Evolutionary conservation across 2,113 vertebrate genomes (phyloP), one percentile per base, ranked within the genome.

Genomic region (Cettia cetti): DNA sequence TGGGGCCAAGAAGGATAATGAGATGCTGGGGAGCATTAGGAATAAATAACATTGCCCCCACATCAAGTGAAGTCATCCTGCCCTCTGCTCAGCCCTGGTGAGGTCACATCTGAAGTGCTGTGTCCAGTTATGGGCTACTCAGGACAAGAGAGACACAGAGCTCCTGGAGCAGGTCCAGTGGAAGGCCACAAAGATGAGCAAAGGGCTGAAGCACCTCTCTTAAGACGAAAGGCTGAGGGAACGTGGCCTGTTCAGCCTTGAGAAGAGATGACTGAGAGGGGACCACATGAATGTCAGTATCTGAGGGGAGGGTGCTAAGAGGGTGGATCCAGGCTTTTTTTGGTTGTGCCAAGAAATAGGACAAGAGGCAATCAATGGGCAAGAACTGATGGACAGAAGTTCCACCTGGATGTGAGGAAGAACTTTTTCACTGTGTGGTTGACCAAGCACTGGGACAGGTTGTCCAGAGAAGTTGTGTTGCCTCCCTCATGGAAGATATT

Each of bases 261-360:
- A 82, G 30, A 54, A 69, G 35, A 76, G 30, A 47, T 5, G 4
- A 4, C n/a, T 13, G n/a, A 61, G 40, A 54, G 11, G 14, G 6
- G 40, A 61, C 22, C n/a, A 69, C 40, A 61, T 15, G 3, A 54
- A 18, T 47, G 11, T 15, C 21, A 66, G 24, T 15, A 76, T 54
- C 30, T 82, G 21, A 27, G 47, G 15, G 26, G 17, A 53, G 13
- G 13, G 24, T 45, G n/a, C 9, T 45, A 60, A 47, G 53, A n/a
- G 14, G 30, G 21, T 30, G 60, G 22, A 74, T 15, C 19, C 52
- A 74, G 44, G 52, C 33, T 52, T 22, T 81, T 23, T 45, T 82
- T 5, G 0, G 33, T 60, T 30, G 24, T 75, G 28, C 33, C 0
- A 0, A 30, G 16, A 39, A 75, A 40, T 4, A 15, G 9, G 20